Conservation (phyloP, 1,140 invertebrate species). For the Apis florea region DNA sequence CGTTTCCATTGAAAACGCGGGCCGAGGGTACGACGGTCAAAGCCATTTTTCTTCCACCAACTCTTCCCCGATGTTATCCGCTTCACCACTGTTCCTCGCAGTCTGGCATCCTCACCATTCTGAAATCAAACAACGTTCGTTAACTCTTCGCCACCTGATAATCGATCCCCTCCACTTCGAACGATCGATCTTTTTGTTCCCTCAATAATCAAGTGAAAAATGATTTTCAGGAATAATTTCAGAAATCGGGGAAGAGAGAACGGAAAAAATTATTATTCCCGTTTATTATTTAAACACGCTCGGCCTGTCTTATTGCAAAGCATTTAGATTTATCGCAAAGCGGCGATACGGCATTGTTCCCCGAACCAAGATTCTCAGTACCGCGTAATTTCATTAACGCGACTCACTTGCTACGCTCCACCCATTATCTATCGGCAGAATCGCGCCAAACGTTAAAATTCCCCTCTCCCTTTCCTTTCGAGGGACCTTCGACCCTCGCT, state of each 20-base stretch:
- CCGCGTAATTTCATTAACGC: constrained; percentile 54
- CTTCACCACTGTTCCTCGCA: constrained; percentile 29
- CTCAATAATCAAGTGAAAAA: too few species aligned
- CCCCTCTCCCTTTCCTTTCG: too few species aligned
- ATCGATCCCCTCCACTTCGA: neutral
- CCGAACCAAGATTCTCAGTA: constrained; percentile 41
- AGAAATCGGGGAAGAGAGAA: too few species aligned
- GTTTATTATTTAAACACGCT: too few species aligned
- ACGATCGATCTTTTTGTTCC: too few species aligned
- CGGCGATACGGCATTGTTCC: neutral
- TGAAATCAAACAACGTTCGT: constrained; percentile 35
- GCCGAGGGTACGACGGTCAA: constrained; percentile 69
- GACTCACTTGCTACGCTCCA: neutral
- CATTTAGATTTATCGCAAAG: constrained; percentile 18
- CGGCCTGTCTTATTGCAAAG: too few species aligned
- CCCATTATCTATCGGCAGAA: neutral
- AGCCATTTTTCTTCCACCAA: constrained; percentile 59
- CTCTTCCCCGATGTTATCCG: neutral
- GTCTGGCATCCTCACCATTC: constrained; percentile 42
- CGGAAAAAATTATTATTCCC: too few species aligned
- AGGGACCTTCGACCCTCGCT: neutral
- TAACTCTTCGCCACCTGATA: neutral
- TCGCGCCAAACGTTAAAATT: constrained; percentile 8
- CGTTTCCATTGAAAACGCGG: constrained; percentile 74
- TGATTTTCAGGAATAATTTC: too few species aligned